These are phyloP conservation scores for Gobiocypris rarus DNA, from an alignment of 2,113 vertebrate genomes.

Conservation along the genomic window DNA sequence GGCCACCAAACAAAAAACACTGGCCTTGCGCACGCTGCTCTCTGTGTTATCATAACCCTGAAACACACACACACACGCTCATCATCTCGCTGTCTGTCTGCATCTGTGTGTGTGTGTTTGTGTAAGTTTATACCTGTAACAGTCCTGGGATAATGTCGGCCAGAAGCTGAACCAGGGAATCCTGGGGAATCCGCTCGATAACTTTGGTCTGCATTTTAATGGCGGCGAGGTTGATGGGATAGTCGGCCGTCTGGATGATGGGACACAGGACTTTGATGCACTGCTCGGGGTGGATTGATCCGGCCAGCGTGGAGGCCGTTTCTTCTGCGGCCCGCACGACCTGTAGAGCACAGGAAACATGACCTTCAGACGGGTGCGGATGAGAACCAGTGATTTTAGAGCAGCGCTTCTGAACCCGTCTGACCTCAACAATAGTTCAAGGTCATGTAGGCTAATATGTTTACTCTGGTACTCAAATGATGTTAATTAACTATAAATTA, in stretches of 20 bases:
- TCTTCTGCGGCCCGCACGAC: conserved; percentile 95
- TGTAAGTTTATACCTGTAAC: conserved; percentile 82
- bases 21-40: conserved; percentile 96
- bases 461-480: too few species aligned
- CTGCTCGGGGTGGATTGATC: conserved; percentile 91
- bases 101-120: neutral
- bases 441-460: neutral
- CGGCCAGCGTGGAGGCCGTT: conserved; percentile 87
- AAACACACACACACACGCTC: conserved; percentile 37
- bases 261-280: conserved; percentile 97
- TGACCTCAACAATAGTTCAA: neutral
- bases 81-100: neutral
- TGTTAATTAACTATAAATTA: too few species aligned
- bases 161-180: conserved; percentile 87
- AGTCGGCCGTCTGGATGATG: conserved; percentile 96
- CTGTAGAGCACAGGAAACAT: conserved; percentile 63
- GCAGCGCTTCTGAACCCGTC: neutral
- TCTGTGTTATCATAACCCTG: conserved; percentile 98
- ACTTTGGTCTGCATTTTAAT: conserved; percentile 98
- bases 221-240: conserved; percentile 94
- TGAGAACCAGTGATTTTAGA: too few species aligned
- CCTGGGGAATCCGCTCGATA: conserved; percentile 88
- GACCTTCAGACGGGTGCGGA: too few species aligned
- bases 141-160: conserved; percentile 91
- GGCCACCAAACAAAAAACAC: conserved; percentile 95